Evolutionary conservation across 1,140 invertebrate species (phyloP), one percentile per base, ranked within the genome.

Genomic region (Dolichoris vasculosae): DNA sequence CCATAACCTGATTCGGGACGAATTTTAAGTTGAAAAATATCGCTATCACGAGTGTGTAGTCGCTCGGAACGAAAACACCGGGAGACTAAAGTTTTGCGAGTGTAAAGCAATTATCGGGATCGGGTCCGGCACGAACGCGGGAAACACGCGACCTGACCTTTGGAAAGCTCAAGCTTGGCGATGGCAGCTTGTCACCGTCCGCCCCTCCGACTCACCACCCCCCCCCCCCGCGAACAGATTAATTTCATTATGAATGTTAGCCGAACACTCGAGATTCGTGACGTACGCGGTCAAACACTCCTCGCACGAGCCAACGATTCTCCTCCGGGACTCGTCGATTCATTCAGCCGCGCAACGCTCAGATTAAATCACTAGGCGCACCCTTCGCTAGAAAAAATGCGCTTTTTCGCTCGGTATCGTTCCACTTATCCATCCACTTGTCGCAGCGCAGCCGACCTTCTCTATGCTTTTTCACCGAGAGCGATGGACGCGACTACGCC

Each of bases 211-310:
- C 7, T 87, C 88, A 85, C 63, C 86, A 75, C 84, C 85, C 85
- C n/a, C 78, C 86, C 23, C 85, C 73, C 71, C 26, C 20, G n/a
- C 11, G 40, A 23, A 17, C 59, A 93, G 92, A 93, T 93, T 93
- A 93, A 93, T 93, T 93, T 92, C 91, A 92, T 93, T 92, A 93
- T 92, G 89, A 91, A 92, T 93, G 92, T 93, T 93, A 91, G 91
- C 90, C 89, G 90, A 93, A 93, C 92, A 93, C 93, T 93, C 91
- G 92, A 93, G 90, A 92, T 90, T 88, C 90, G 89, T 73, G 81
- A 64, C 64, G 26, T 87, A 89, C 91, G 83, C 89, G 88, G 90
- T 90, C 91, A 92, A 93, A 92, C 92, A 93, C 90, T 90, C 92
- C 93, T 87, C 88, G 90, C 87, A 88, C 86, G 88, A 26, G 67